These are phyloP conservation scores for Drosophila bunnanda DNA, from an alignment of 2,888 invertebrate genomes.

Conservation along the genomic window DNA sequence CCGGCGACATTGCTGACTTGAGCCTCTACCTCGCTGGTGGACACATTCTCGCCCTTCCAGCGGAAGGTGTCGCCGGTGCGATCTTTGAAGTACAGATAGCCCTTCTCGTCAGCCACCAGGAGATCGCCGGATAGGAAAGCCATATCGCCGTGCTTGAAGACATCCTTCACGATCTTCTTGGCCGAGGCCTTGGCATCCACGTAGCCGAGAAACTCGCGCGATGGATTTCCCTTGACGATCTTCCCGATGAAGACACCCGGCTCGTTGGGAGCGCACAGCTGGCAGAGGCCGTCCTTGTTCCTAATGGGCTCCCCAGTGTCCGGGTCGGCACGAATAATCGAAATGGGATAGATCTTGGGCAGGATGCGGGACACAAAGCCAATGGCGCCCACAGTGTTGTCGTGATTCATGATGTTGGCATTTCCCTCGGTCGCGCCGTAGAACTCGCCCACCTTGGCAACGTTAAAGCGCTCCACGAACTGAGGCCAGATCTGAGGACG, in stretches of 20 bases:
- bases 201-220: conserved; percentile 97
- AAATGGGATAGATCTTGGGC: conserved; percentile 95
- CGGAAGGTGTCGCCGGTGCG: conserved; percentile 98
- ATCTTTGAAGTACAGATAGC: conserved; percentile 97
- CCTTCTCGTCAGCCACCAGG: conserved; percentile 94
- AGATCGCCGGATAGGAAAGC: conserved; percentile 98
- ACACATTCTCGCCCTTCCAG: conserved; percentile 99
- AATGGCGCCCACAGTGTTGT: conserved; percentile 96
- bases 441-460: conserved; percentile 94
- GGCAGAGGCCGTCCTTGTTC: conserved; percentile 93
- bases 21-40: conserved; percentile 97
- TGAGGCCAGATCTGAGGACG: conserved; percentile 95
- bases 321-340: conserved; percentile 95
- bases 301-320: conserved; percentile 95
- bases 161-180: conserved; percentile 95
- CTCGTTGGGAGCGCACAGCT: conserved; percentile 89
- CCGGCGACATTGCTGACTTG: conserved; percentile 92
- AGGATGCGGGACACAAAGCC: conserved; percentile 96
- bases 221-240: conserved; percentile 94
- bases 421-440: conserved; percentile 99
- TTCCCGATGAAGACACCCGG: conserved; percentile 98
- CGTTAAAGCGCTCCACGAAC: conserved; percentile 93
- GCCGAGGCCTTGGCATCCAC: conserved; percentile 94
- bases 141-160: conserved; percentile 94
- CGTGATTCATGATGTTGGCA: conserved; percentile 97